phyloP scores from a whole-genome alignment of 2,797 vertebrate genomes.

The Ctenosaura bakeri region DNA sequence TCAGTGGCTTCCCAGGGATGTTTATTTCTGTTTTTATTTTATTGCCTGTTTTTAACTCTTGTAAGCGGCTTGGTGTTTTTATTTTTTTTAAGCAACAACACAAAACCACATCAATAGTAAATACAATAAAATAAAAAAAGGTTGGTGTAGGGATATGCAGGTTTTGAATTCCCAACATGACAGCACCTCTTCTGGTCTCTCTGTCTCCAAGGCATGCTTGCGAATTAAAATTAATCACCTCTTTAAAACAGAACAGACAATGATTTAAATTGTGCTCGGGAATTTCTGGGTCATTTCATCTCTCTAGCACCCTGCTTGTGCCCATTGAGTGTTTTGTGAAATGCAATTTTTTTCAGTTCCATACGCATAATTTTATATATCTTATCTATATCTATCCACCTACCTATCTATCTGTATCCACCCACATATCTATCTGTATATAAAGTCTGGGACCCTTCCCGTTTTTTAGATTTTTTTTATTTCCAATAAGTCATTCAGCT shows the following conservation, averaged over 20 bases:
- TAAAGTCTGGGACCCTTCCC: neutral
- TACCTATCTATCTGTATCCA: neutral
- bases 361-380: neutral
- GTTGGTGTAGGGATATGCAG: neutral
- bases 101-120: neutral
- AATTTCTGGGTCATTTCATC: constrained; percentile 28
- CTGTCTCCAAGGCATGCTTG: neutral
- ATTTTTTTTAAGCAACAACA: neutral
- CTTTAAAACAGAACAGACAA: constrained; percentile 28
- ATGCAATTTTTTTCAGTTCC: neutral
- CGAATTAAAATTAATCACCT: constrained; percentile 19
- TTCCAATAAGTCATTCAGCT: neutral
- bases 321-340: neutral
- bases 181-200: neutral
- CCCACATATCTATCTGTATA: too few relatives aligned
- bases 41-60: neutral
- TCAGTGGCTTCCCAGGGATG: neutral
- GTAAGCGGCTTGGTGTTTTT: neutral
- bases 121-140: neutral
- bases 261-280: constrained; percentile 3
- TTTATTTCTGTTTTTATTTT: neutral
- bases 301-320: constrained; percentile 36
- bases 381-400: neutral
- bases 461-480: neutral
- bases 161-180: neutral